Conservation (phyloP, 2,113 vertebrate genomes). For the Onychostoma macrolepis region DNA sequence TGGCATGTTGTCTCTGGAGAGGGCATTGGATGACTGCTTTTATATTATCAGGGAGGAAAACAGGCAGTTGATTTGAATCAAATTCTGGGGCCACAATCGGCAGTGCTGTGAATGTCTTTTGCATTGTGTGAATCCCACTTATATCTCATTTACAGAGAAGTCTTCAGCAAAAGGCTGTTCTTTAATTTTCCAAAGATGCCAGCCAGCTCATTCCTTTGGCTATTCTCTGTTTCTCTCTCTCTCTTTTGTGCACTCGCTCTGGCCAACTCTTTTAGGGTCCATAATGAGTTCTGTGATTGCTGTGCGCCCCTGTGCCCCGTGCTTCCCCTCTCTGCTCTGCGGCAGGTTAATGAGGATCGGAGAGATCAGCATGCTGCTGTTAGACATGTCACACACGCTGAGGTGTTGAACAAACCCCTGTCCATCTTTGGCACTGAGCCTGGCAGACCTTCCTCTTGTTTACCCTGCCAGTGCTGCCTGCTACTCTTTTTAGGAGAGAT, state of each 20-base stretch:
- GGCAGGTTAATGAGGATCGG: constrained; percentile 88
- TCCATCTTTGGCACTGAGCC: constrained; percentile 41
- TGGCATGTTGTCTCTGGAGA: constrained; percentile 44
- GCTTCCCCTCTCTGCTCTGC: constrained; percentile 78
- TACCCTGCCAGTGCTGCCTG: constrained; percentile 83
- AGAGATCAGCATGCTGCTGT: constrained; percentile 89
- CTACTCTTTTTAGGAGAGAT: neutral
- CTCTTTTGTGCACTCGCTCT: constrained; percentile 53
- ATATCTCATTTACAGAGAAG: constrained; percentile 10
- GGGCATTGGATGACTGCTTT: constrained; percentile 32
- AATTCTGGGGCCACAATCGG: constrained; percentile 26
- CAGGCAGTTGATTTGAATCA: constrained; percentile 8
- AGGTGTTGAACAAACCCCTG: constrained; percentile 66
- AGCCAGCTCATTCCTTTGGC: neutral
- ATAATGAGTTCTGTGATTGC: constrained; percentile 88
- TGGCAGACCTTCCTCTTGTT: constrained; percentile 67
- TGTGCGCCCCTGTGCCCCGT: constrained; percentile 60
- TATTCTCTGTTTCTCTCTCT: constrained; percentile 42
- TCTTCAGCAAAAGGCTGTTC: neutral
- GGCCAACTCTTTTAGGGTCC: constrained; percentile 51
- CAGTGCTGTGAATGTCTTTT: constrained; percentile 11
- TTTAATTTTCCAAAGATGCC: constrained; percentile 34
- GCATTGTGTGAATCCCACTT: constrained; percentile 18
- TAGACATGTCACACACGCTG: constrained; percentile 88
- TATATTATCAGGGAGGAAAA: constrained; percentile 36